Evolutionary conservation across 2,888 invertebrate genomes (phyloP).

Genomic region (Anodontia alba): DNA sequence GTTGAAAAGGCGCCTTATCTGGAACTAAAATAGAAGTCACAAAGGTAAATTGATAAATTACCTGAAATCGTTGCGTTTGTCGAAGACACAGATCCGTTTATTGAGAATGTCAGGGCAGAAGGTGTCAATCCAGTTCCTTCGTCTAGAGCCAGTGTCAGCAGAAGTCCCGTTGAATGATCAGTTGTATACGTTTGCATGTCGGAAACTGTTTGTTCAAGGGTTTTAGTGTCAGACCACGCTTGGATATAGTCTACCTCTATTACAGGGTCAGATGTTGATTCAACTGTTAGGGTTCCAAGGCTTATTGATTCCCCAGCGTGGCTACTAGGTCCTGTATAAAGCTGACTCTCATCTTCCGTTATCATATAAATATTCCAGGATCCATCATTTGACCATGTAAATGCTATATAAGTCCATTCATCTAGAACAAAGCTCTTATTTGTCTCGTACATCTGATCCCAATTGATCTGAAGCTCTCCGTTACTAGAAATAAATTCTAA

Average conservation of each 20-base stretch:
- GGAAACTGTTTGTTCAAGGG: slow-evolving; percentile 43
- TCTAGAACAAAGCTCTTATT: slow-evolving; percentile 25
- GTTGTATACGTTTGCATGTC: slow-evolving; percentile 56
- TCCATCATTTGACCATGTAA: slow-evolving; percentile 46
- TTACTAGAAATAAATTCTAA: slow-evolving; percentile 39
- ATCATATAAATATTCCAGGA: slow-evolving; percentile 43
- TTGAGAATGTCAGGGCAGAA: slow-evolving; percentile 30
- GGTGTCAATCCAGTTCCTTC: slow-evolving; percentile 65
- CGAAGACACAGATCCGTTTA: slow-evolving; percentile 11
- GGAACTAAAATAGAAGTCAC: no score
- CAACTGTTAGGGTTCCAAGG: slow-evolving; percentile 29
- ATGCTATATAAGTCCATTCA: slow-evolving; percentile 49
- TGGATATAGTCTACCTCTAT: slow-evolving; percentile 65
- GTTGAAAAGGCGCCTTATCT: no score
- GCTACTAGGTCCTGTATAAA: background rate
- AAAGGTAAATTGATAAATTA: no score
- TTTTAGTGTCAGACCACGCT: slow-evolving; percentile 60
- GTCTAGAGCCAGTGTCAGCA: slow-evolving; percentile 61
- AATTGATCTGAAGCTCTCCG: slow-evolving; percentile 33
- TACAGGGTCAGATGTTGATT: background rate
- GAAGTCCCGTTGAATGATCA: slow-evolving; percentile 34
- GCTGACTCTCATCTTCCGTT: slow-evolving; percentile 12
- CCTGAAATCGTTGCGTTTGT: slow-evolving; percentile 32
- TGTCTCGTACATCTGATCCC: slow-evolving; percentile 44
- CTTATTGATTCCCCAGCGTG: slow-evolving; percentile 14